These are phyloP conservation scores for Mormyrops boulengeri DNA, from an alignment of 2,797 vertebrate genomes.

Conservation along the genomic window DNA sequence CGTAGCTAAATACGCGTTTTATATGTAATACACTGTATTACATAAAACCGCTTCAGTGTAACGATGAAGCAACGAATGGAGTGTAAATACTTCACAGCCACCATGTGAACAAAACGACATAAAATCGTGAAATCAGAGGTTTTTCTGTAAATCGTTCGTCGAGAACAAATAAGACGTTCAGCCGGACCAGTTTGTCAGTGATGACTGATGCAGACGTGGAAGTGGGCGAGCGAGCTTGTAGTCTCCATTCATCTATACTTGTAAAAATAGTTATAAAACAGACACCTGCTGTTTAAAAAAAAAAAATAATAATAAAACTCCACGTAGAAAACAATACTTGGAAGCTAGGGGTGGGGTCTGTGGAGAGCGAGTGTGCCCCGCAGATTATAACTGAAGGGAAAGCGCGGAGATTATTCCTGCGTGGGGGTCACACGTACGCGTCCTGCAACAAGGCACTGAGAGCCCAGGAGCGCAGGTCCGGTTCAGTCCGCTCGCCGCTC, in stretches of 20 bases:
- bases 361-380: not conserved
- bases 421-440: not conserved
- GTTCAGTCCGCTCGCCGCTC: not conserved
- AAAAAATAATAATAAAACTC: not conserved
- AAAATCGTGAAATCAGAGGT: not conserved
- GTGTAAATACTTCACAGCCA: not conserved
- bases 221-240: not conserved
- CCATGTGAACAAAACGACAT: not conserved
- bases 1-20: not conserved
- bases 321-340: not conserved
- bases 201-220: not conserved
- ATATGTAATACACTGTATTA: not conserved
- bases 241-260: not conserved
- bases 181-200: not conserved
- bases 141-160: not conserved
- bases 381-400: conserved; percentile 3
- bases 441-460: not conserved
- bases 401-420: conserved; percentile 1
- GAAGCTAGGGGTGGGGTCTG: not conserved
- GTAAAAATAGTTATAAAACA: not conserved
- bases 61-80: not conserved
- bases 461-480: not conserved
- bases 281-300: not conserved
- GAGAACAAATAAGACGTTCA: not conserved
- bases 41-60: not conserved